Evolutionary conservation across 2,888 invertebrate species (phyloP).

Genomic region (Ormyrus rosae): DNA sequence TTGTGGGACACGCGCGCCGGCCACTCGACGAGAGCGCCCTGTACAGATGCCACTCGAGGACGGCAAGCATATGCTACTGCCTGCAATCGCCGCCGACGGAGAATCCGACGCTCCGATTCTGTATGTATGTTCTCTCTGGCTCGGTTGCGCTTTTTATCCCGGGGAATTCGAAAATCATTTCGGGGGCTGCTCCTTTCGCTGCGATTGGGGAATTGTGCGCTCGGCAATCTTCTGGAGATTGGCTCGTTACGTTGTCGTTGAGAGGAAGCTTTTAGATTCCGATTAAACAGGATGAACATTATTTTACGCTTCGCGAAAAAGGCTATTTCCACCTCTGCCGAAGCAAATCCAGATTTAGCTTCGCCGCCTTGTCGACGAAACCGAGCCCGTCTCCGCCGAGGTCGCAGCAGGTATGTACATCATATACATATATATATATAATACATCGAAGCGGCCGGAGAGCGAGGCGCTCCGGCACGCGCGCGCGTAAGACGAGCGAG

Average conservation of each 20-base stretch:
- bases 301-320: too few relatives aligned
- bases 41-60: constrained; percentile 67
- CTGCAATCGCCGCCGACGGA: too few relatives aligned
- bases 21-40: constrained; percentile 60
- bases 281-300: too few relatives aligned
- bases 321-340: background rate
- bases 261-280: too few relatives aligned
- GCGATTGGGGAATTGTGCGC: too few relatives aligned
- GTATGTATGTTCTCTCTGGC: constrained; percentile 25
- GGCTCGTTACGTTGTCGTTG: too few relatives aligned
- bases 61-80: too few relatives aligned
- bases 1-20: constrained; percentile 74
- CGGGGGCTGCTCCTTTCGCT: too few relatives aligned
- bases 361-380: constrained; percentile 9
- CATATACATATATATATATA: background rate
- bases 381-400: constrained; percentile 7
- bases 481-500: constrained; percentile 21
- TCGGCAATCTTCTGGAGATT: too few relatives aligned
- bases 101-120: too few relatives aligned
- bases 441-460: background rate
- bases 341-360: too few relatives aligned
- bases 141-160: constrained; percentile 3
- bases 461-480: background rate
- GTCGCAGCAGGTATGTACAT: background rate
- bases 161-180: background rate